Conservation (phyloP, 2,797 vertebrate genomes). For the Takifugu rubripes region DNA sequence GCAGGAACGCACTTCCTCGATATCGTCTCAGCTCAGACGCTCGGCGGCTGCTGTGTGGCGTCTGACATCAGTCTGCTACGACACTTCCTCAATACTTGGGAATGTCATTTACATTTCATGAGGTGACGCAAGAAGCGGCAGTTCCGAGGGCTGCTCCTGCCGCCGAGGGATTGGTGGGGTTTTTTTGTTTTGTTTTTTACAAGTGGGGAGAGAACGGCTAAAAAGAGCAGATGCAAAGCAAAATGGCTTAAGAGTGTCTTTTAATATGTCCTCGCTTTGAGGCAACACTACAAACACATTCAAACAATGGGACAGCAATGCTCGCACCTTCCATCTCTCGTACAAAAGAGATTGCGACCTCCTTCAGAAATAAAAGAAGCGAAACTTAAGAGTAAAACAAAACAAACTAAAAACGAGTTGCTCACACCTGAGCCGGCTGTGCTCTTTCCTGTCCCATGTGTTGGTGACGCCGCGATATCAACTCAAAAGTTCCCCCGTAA, state of each 20-base stretch:
- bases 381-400: slow-evolving; percentile 27
- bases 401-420: slow-evolving; percentile 41
- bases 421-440: slow-evolving; percentile 44
- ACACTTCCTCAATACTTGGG: slow-evolving; percentile 41
- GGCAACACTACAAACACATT: slow-evolving; percentile 59
- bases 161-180: too few relatives aligned
- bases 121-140: slow-evolving; percentile 21
- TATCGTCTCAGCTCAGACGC: not conserved
- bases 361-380: slow-evolving; percentile 54
- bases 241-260: slow-evolving; percentile 38
- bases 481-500: slow-evolving; percentile 43
- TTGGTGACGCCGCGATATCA: slow-evolving; percentile 36
- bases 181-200: too few relatives aligned
- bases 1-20: not conserved
- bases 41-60: too few relatives aligned
- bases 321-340: slow-evolving; percentile 43
- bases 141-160: not conserved
- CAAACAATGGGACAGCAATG: slow-evolving; percentile 55
- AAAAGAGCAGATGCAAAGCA: not conserved
- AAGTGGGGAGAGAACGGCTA: not conserved
- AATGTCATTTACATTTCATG: slow-evolving; percentile 13
- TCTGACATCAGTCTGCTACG: not conserved
- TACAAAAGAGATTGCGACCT: slow-evolving; percentile 48
- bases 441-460: slow-evolving; percentile 28
- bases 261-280: slow-evolving; percentile 60